These are phyloP conservation scores for Globicephala melas DNA, from an alignment of 2,113 vertebrate species.

Conservation along the genomic window DNA sequence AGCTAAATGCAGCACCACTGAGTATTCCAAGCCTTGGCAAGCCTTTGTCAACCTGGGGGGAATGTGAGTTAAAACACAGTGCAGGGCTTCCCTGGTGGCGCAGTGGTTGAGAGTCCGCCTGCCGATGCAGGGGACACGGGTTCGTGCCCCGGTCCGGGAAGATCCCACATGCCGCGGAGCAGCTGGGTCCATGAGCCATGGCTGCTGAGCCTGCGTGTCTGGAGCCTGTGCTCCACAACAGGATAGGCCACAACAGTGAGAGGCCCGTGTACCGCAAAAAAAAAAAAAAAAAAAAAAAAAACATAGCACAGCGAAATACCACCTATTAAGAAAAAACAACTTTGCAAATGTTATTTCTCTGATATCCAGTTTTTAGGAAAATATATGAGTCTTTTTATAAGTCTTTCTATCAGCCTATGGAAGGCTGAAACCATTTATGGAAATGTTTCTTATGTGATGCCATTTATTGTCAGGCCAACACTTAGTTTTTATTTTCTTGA, in stretches of 20 bases:
- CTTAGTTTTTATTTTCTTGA: background rate
- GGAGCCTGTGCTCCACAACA: too few relatives aligned
- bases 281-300: too few relatives aligned
- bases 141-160: too few relatives aligned
- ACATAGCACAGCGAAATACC: background rate
- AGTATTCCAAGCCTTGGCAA: background rate
- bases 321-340: background rate
- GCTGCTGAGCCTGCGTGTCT: fast-evolving
- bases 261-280: too few relatives aligned
- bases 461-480: background rate
- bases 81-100: background rate
- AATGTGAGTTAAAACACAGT: background rate
- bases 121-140: too few relatives aligned
- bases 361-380: background rate
- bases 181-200: too few relatives aligned
- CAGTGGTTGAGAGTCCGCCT: too few relatives aligned
- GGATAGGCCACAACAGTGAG: too few relatives aligned
- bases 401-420: background rate
- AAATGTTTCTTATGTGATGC: background rate
- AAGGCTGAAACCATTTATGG: background rate
- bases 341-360: background rate
- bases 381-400: background rate
- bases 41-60: background rate
- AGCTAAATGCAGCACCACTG: background rate
- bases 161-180: too few relatives aligned